Percentiles rank a stretch among this genome's conserved stretches.
Evolutionary conservation across 2,888 invertebrate genomes (phyloP).

Genomic region (Orgyia antiqua): DNA sequence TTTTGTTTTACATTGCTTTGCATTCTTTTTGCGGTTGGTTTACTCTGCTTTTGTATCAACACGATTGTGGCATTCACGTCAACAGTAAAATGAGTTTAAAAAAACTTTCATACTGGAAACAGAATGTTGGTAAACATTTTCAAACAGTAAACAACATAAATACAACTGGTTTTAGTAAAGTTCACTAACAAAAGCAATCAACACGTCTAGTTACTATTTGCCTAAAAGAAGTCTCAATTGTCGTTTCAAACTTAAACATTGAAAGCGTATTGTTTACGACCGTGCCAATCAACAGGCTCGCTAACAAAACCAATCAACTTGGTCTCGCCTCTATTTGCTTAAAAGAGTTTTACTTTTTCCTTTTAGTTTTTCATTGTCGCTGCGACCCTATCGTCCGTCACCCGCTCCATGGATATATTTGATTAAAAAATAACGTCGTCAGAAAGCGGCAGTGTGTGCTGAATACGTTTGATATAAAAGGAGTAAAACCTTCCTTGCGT

Average conservation of each 20-base stretch:
- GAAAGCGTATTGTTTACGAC: constrained; percentile 70
- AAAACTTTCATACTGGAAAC: constrained; percentile 28
- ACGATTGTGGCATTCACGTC: constrained; percentile 21
- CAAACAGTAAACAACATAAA: constrained; percentile 29
- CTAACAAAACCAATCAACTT: constrained; percentile 79
- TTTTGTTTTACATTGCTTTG: no score
- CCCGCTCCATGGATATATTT: constrained; percentile 77
- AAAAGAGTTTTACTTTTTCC: constrained; percentile 70
- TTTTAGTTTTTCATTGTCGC: constrained; percentile 71
- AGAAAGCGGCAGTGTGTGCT: constrained; percentile 63
- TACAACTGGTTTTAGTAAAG: no score
- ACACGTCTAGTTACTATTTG: constrained; percentile 44
- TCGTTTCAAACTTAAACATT: constrained; percentile 72
- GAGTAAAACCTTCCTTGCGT: constrained; percentile 60
- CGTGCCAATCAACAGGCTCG: constrained; percentile 75
- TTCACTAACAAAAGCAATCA: constrained; percentile 46
- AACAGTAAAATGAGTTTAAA: constrained; percentile 27
- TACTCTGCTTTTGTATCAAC: no score
- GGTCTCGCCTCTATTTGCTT: constrained; percentile 78
- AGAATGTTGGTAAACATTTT: constrained; percentile 40
- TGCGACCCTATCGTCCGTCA: constrained; percentile 75
- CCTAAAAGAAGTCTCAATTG: constrained; percentile 66
- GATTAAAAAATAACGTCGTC: constrained; percentile 80
- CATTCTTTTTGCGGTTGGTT: no score
- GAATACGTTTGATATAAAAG: constrained; percentile 58